Evolutionary conservation across 2,888 invertebrate species (phyloP).

Genomic region (Catotricha subobsoleta): DNA sequence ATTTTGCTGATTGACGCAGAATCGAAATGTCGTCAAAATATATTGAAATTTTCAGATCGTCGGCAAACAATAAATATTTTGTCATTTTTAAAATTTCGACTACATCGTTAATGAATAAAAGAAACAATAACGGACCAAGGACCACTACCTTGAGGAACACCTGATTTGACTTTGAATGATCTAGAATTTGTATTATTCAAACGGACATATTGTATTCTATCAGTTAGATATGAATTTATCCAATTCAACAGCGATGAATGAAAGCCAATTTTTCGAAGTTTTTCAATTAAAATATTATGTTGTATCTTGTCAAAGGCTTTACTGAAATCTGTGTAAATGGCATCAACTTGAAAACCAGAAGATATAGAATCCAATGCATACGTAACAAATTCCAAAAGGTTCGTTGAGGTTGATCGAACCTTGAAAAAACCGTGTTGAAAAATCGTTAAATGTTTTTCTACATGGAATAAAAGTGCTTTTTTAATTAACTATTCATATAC

Average conservation of each 20-base stretch:
- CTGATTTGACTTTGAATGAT: neutral
- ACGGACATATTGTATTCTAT: neutral
- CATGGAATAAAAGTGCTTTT: too few species aligned
- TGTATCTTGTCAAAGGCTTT: neutral
- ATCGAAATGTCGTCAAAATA: too few species aligned
- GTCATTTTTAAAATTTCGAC: neutral
- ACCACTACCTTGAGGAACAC: slow-evolving; percentile 5
- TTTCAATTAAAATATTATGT: neutral
- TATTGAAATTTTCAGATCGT: too few species aligned
- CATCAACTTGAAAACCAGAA: neutral
- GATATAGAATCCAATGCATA: neutral
- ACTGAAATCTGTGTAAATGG: neutral
- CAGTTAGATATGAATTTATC: neutral
- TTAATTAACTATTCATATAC: too few species aligned
- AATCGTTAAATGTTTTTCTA: too few species aligned
- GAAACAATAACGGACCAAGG: slow-evolving; percentile 1
- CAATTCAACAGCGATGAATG: neutral
- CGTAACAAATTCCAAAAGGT: too few species aligned
- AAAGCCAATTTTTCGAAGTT: neutral
- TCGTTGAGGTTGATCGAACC: too few species aligned
- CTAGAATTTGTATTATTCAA: neutral
- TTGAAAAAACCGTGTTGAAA: too few species aligned
- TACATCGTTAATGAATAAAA: neutral
- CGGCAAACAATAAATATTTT: neutral
- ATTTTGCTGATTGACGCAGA: too few species aligned